phyloP scores from a whole-genome alignment of 2,113 vertebrate genomes.

The Hippocampus abdominalis region DNA sequence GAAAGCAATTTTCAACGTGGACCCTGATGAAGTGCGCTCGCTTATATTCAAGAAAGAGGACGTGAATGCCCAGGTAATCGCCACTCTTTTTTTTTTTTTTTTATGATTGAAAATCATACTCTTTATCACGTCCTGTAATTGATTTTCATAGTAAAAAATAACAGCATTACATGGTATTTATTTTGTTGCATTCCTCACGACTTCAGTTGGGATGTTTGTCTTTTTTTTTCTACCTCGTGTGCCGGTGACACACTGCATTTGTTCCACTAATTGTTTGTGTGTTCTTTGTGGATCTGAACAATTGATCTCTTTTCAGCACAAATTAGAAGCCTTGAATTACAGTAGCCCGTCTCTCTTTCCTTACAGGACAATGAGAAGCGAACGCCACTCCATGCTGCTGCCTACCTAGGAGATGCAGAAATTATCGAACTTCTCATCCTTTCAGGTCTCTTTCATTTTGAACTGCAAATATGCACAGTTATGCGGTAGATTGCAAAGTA shows the following conservation, averaged over 20 bases:
- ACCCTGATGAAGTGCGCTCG: constrained; percentile 95
- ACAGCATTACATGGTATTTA: constrained; percentile 26
- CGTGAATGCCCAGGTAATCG: constrained; percentile 94
- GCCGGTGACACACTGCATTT: constrained; percentile 18
- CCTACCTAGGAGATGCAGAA: constrained; percentile 97
- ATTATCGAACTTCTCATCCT: constrained; percentile 98
- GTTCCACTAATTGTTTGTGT: neutral
- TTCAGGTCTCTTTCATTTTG: constrained; percentile 80
- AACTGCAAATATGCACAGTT: neutral
- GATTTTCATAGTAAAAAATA: constrained; percentile 9
- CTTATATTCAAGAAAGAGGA: constrained; percentile 99
- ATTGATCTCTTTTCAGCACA: neutral
- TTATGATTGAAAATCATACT: neutral
- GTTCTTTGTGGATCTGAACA: neutral
- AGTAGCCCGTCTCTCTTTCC: constrained; percentile 18
- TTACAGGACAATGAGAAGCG: constrained; percentile 96
- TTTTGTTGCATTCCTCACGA: constrained; percentile 44
- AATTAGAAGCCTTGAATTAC: neutral
- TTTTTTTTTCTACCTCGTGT: neutral
- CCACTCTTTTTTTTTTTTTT: constrained; percentile 29
- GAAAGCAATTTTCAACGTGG: constrained; percentile 99
- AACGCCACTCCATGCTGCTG: constrained; percentile 95
- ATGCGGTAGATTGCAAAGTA: neutral
- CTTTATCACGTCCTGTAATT: neutral
- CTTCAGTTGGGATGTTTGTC: constrained; percentile 21